A percentile compares a stretch with the other conserved stretches of the same genome.
These are phyloP conservation scores for Plutella xylostella DNA, from an alignment of 2,888 invertebrate genomes.

Conservation along the genomic window DNA sequence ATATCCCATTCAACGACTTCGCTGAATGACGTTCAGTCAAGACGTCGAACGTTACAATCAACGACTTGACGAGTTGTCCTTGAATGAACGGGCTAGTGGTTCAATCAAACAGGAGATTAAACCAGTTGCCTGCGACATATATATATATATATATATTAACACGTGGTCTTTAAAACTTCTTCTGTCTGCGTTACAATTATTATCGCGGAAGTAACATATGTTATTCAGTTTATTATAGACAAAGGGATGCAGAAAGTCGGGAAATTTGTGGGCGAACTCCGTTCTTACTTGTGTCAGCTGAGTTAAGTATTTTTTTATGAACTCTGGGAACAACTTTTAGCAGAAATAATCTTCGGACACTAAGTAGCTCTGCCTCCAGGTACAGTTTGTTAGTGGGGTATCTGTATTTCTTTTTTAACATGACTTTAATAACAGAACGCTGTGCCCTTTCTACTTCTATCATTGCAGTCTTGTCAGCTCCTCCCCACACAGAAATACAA, in stretches of 20 bases:
- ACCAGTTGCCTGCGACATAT: no score
- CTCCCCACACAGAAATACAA: background rate
- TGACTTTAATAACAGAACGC: background rate
- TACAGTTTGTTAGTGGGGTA: background rate
- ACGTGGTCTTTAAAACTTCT: no score
- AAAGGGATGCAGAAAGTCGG: background rate
- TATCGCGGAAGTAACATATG: background rate
- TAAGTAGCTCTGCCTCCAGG: background rate
- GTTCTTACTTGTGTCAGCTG: background rate
- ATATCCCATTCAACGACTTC: no score
- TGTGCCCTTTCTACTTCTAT: background rate
- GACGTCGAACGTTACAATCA: no score
- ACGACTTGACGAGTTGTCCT: no score
- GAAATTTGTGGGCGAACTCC: no score
- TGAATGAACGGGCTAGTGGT: no score
- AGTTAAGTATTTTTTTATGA: background rate
- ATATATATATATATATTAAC: no score
- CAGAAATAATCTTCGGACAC: background rate
- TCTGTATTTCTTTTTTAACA: background rate
- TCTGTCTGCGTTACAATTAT: background rate
- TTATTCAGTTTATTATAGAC: background rate
- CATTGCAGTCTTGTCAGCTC: background rate
- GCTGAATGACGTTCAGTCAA: no score
- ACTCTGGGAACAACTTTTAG: background rate
- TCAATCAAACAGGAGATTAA: no score